These are phyloP conservation scores for Bimastos eiseni DNA, from an alignment of 2,888 invertebrate species.

Conservation along the genomic window DNA sequence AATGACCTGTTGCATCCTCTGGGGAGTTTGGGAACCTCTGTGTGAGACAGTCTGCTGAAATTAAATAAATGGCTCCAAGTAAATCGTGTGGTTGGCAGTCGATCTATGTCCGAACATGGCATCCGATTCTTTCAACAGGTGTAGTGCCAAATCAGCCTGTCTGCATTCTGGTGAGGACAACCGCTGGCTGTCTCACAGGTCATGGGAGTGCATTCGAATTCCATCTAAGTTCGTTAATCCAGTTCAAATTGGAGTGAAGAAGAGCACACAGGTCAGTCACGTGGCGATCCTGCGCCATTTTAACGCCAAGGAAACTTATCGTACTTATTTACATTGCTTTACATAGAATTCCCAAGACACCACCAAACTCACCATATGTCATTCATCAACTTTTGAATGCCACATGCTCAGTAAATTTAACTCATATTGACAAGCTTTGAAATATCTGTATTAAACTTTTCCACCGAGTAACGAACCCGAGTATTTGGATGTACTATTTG, in stretches of 20 bases:
- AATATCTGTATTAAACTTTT: no score
- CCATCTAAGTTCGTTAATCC: slow-evolving; percentile 37
- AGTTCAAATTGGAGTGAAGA: slow-evolving; percentile 25
- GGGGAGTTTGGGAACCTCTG: no score
- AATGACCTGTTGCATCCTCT: no score
- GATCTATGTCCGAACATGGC: neutral
- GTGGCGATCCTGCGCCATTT: neutral
- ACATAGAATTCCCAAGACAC: neutral
- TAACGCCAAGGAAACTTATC: neutral
- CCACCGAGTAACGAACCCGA: no score
- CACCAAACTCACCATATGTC: no score
- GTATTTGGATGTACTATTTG: no score
- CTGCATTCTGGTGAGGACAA: slow-evolving; percentile 23
- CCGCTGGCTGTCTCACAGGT: slow-evolving; percentile 33
- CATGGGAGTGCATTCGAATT: slow-evolving; percentile 36
- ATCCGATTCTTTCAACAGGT: slow-evolving; percentile 29
- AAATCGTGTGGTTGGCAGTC: neutral
- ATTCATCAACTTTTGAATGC: no score
- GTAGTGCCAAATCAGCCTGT: slow-evolving; percentile 30
- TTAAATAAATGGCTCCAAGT: neutral
- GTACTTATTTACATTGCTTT: neutral
- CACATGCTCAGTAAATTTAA: no score
- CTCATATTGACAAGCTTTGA: no score
- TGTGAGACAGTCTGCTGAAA: neutral
- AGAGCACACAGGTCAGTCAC: neutral